Evolutionary conservation across 2,888 invertebrate genomes (phyloP).

Genomic region (Lobophora halterata): DNA sequence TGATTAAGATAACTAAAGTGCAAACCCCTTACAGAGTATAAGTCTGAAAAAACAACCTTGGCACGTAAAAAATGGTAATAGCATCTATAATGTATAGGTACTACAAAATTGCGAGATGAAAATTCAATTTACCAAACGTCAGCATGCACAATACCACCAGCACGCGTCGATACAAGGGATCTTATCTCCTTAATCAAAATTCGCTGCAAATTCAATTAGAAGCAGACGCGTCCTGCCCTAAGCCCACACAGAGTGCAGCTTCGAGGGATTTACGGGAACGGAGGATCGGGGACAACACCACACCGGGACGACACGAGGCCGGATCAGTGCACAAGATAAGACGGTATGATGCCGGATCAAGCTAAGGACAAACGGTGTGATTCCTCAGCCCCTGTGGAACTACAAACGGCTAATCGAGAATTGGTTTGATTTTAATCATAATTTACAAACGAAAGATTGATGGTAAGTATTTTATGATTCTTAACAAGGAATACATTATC

Average conservation of each 20-base stretch:
- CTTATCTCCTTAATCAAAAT: conserved; percentile 17
- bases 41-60: no score
- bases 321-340: background rate
- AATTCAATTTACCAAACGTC: conserved; percentile 1
- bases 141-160: background rate
- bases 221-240: conserved; percentile 16
- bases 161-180: background rate
- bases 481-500: no score
- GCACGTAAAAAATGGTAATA: conserved; percentile 3
- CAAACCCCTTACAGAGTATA: no score
- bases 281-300: conserved; percentile 5
- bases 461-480: no score
- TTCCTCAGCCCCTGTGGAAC: no score
- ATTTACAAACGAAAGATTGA: no score
- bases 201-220: conserved; percentile 26
- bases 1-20: no score
- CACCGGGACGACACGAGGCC: background rate
- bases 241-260: conserved; percentile 17
- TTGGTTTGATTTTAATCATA: no score
- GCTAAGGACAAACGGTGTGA: no score
- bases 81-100: no score
- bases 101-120: background rate
- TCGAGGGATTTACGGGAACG: conserved; percentile 18
- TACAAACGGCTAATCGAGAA: no score
- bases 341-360: background rate